These are phyloP conservation scores for Menura novaehollandiae DNA, from an alignment of 2,113 vertebrate species.

Conservation along the genomic window DNA sequence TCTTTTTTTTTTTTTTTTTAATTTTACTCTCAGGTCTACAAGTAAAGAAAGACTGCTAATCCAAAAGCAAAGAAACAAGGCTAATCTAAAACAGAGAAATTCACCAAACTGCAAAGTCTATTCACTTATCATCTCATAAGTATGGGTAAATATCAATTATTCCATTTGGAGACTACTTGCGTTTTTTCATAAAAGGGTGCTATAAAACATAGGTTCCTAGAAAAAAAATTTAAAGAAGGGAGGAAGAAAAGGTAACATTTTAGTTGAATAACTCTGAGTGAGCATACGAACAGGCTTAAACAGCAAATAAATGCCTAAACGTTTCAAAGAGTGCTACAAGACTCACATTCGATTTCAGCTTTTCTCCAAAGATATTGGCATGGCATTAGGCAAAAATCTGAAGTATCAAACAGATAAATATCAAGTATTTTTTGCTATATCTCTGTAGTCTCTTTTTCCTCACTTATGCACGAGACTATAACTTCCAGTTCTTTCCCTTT, in stretches of 20 bases:
- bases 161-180: neutral
- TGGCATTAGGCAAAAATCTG: neutral
- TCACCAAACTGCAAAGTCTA: neutral
- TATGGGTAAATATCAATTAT: neutral
- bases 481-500: neutral
- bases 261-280: neutral
- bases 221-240: neutral
- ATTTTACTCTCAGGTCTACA: neutral
- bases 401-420: neutral
- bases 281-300: neutral
- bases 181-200: neutral
- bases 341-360: neutral
- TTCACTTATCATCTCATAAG: neutral
- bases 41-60: neutral
- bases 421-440: neutral
- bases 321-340: neutral
- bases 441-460: neutral
- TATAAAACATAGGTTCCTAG: neutral
- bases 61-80: neutral
- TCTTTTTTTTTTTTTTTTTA: neutral
- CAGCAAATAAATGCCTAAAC: neutral
- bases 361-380: neutral
- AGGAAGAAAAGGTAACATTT: neutral
- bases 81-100: neutral
- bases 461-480: accelerated